Evolutionary conservation across 2,797 vertebrate genomes (phyloP), one percentile per base, ranked within the genome.

Genomic region (Chaetophractus vellerosus): DNA sequence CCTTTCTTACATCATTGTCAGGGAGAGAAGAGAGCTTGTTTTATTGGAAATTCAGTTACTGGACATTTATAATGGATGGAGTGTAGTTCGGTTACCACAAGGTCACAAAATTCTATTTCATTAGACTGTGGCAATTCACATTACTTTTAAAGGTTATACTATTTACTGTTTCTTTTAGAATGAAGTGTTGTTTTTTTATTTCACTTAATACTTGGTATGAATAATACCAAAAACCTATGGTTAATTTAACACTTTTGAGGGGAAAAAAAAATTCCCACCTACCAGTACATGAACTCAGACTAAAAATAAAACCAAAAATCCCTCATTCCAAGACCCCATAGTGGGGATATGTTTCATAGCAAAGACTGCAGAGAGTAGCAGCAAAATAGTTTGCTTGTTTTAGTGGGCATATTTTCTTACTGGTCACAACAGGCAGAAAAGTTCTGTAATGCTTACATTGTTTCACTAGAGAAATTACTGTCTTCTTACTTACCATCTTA

Each of bases 81-180:
- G 28, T 11, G 0, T 28, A 19, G 36, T 78, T 38, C 79, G 33
- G 15, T 69, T 66, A 76, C 31, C 38, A 31, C 26, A 71, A 15
- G 18, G 9, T 80, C 64, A 66, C 38, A 36, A 26, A 74, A 33
- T 18, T 80, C 57, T 38, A 6, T n/a, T 38, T 82, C 79, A 74
- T 45, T n/a, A 52, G 90, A 72, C 28, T 85, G 0, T 38, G 26
- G 8, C 33, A 33, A 64, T 41, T 72, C 48, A 66, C 82, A 14
- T 90, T 64, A 24, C 52, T 76, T 61, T 89, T 71, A 72, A 63
- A 66, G 19, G n/a, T 78, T 31, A 16, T 68, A 90, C 85, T 61
- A 68, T 55, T 88, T 78, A 76, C 38, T 86, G 52, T 55, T 19
- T 55, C 5, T 66, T 87, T 55, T 6, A 66, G 50, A 89, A 91